phyloP scores from a whole-genome alignment of 2,113 vertebrate species.

The Zosterops lateralis region DNA sequence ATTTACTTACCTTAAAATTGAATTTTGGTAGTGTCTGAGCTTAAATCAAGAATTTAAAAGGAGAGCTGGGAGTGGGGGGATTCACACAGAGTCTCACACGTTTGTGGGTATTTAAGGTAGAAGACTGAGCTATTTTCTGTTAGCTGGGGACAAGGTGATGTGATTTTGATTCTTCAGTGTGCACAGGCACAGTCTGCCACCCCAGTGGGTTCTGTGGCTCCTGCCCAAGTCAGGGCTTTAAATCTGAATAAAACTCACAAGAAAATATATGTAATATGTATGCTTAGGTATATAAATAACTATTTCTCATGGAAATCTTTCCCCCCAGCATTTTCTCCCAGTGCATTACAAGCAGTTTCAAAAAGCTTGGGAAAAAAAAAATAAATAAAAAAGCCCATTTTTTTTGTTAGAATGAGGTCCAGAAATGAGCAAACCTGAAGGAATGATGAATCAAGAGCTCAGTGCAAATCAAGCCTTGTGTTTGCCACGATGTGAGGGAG shows the following conservation, averaged over 20 bases:
- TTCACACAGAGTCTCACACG: rapidly evolving
- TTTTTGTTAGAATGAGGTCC: neutral
- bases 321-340: neutral
- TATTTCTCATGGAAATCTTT: neutral
- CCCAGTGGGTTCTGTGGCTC: neutral
- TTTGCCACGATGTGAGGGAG: neutral
- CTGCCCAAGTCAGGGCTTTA: neutral
- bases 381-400: neutral
- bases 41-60: neutral
- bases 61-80: rapidly evolving
- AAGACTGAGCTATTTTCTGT: neutral
- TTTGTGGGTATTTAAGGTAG: neutral
- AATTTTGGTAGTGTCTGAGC: neutral
- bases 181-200: neutral
- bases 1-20: neutral
- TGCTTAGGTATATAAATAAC: neutral
- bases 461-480: neutral
- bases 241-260: neutral
- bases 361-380: neutral
- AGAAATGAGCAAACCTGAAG: neutral
- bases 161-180: neutral
- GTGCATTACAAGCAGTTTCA: neutral
- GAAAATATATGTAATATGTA: rapidly evolving
- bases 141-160: neutral
- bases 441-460: neutral